These are phyloP conservation scores for Geopemphigus sp. DNA, from an alignment of 1,140 invertebrate genomes.

Conservation along the genomic window DNA sequence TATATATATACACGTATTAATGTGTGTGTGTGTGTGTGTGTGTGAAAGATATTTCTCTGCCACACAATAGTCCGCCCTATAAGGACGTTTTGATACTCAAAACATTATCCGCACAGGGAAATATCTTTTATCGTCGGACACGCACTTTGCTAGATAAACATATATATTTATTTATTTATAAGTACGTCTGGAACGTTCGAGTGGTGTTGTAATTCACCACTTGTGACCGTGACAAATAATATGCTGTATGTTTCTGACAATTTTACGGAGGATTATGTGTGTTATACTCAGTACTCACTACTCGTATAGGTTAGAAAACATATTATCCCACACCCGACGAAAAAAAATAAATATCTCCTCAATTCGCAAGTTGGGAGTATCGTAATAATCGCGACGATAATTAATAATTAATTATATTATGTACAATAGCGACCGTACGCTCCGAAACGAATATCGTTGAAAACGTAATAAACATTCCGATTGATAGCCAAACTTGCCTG, in stretches of 20 bases:
- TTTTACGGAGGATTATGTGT: neutral
- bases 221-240: neutral
- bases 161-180: neutral
- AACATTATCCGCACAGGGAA: neutral
- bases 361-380: no score
- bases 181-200: neutral
- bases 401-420: no score
- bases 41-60: neutral
- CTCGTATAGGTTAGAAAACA: no score
- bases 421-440: no score
- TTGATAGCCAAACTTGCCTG: no score
- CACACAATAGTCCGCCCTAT: neutral
- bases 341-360: no score
- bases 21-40: neutral
- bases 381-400: no score
- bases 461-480: no score
- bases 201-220: neutral
- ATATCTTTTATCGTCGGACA: constrained; percentile 7
- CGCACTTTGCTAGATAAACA: neutral
- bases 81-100: constrained; percentile 14
- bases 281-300: no score
- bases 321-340: no score
- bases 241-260: neutral
- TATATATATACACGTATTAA: neutral
- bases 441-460: no score